phyloP scores from a whole-genome alignment of 2,113 vertebrate genomes.

The Salminus brasiliensis region DNA sequence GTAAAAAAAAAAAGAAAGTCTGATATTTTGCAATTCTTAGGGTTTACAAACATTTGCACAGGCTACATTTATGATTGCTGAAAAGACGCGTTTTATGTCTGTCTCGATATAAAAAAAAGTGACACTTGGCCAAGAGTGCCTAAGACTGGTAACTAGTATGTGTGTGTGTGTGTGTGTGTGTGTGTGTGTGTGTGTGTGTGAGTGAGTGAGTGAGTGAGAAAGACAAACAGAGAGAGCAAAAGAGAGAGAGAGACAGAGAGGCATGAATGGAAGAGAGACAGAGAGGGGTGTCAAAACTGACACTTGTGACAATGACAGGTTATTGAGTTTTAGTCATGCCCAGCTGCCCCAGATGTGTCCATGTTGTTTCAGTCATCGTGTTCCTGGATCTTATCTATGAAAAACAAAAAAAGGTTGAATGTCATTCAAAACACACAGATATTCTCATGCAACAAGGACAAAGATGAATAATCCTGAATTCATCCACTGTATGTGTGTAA shows the following conservation, averaged over 20 bases:
- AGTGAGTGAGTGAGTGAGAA: no score
- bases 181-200: background rate
- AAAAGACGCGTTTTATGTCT: no score
- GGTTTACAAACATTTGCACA: no score
- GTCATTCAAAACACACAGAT: background rate
- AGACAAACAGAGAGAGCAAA: no score
- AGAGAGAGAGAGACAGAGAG: no score
- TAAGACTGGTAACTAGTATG: no score
- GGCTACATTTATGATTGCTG: no score
- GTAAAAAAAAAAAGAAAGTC: no score
- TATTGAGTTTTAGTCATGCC: constrained; percentile 4
- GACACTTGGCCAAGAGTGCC: no score
- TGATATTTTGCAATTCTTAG: no score
- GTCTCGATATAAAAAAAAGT: no score
- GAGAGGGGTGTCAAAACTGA: constrained; percentile 5
- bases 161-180: constrained; percentile 2
- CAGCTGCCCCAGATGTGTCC: constrained; percentile 26
- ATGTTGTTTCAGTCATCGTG: constrained; percentile 22
- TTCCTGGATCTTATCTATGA: constrained; percentile 23
- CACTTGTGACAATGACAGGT: constrained; percentile 28
- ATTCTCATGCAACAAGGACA: background rate
- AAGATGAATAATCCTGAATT: background rate
- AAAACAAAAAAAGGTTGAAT: background rate
- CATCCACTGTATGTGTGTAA: background rate
- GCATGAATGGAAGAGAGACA: background rate